Conservation (phyloP, 2,888 invertebrate species). For the Crematogaster levior region DNA sequence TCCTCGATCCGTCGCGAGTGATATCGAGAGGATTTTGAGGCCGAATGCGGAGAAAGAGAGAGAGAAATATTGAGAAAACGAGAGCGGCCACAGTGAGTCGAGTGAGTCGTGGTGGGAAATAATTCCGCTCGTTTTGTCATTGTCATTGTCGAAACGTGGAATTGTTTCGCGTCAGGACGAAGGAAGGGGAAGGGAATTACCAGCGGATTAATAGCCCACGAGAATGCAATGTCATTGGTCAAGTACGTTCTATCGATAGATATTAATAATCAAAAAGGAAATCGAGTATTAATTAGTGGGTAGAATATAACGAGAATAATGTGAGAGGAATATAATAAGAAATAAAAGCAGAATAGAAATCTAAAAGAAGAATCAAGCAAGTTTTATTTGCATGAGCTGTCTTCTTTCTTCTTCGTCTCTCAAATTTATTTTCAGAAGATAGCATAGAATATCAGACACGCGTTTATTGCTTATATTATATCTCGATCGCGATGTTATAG, state of each 20-base stretch:
- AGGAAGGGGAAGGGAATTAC: constrained; percentile 8
- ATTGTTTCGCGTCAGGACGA: constrained; percentile 23
- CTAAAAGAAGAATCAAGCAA: not conserved
- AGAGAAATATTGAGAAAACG: constrained; percentile 1
- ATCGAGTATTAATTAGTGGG: not conserved
- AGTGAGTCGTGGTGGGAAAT: constrained; percentile 25
- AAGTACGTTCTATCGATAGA: constrained; percentile 2
- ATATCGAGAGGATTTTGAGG: constrained; percentile 49
- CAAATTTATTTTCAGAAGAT: not conserved
- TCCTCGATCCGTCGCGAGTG: constrained; percentile 31
- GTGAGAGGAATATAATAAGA: too few species aligned
- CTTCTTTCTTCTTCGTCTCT: not conserved
- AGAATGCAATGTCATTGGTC: constrained; percentile 31
- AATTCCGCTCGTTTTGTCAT: constrained; percentile 40
- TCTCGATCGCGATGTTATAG: not conserved
- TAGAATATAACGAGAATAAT: not conserved
- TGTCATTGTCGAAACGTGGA: constrained; percentile 35
- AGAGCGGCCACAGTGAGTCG: constrained; percentile 37
- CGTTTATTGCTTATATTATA: not conserved
- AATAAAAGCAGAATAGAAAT: not conserved
- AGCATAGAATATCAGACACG: not conserved
- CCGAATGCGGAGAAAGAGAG: not conserved
- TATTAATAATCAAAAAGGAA: not conserved
- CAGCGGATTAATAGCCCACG: constrained; percentile 7
- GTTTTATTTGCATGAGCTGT: not conserved